phyloP scores from a whole-genome alignment of 1,140 invertebrate species.

The Pachyrhynchus sulphureomaculatus region DNA sequence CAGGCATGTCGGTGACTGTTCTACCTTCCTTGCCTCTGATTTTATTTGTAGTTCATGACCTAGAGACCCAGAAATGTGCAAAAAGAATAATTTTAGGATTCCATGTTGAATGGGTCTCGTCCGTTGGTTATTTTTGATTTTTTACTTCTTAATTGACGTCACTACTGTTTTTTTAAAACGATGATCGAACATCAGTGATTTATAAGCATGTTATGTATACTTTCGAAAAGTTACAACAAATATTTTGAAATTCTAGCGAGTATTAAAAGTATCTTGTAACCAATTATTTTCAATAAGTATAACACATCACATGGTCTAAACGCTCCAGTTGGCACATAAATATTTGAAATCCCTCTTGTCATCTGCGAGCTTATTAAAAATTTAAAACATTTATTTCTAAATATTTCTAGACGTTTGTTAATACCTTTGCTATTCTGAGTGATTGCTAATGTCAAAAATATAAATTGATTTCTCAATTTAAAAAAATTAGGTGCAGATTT shows the following conservation, averaged over 20 bases:
- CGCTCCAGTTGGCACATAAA: conserved; percentile 5
- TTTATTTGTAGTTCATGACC: neutral
- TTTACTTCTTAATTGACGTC: no score
- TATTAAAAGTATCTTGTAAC: neutral
- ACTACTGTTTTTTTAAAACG: no score
- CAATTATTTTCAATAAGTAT: conserved; percentile 1
- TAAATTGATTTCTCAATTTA: conserved; percentile 2
- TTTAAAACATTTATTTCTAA: neutral
- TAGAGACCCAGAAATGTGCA: no score
- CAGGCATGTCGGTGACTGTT: no score
- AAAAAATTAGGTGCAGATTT: neutral
- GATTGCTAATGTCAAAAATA: conserved; percentile 7
- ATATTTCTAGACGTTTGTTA: neutral
- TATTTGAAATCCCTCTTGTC: conserved; percentile 2
- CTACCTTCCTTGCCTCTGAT: no score
- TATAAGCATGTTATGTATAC: no score
- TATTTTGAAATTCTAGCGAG: neutral
- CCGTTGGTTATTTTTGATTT: no score
- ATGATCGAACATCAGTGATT: no score
- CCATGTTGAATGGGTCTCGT: no score
- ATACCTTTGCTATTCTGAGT: neutral
- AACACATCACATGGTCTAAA: neutral
- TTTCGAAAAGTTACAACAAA: no score
- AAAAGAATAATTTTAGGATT: no score
- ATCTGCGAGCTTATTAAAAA: conserved; percentile 1